Evolutionary conservation across 2,113 vertebrate species (phyloP), one percentile per base, ranked within the genome.

Genomic region (Ibidorhyncha struthersii): DNA sequence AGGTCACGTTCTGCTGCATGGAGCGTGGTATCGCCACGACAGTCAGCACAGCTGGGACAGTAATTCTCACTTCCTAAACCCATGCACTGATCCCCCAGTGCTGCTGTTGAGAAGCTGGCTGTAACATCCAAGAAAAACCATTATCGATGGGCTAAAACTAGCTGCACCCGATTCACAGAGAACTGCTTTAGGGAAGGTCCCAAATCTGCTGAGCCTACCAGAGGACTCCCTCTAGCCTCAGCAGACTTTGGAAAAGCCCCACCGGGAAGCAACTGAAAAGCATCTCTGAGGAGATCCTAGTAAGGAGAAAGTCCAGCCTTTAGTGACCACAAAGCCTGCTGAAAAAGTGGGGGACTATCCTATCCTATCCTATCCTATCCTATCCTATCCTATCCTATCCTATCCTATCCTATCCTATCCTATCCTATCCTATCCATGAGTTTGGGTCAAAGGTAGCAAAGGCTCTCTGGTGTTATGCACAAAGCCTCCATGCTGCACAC

Each of bases 51-150:
- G 77, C 58, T 40, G 34, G 20, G 32, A 53, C 2, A 1, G 32
- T 11, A 78, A 86, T 53, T 71, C 27, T 30, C 27, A 36, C 41
- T 69, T 76, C 19, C 55, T 43, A 78, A 92, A 78, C 12, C n/a
- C 80, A 72, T 1, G 3, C 0, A 1, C 41, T 66, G 41, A 87
- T 66, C 2, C 14, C 5, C 23, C 38, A 49, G 21, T 1, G 3
- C 38, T 4, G 2, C 50, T 40, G 25, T 4, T 10, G 1, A 95
- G 45, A 81, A 78, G n/a, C 20, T 69, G 86, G 41, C 29, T 74
- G 10, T 73, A 81, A 45, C 30, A 72, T 18, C 29, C 15, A 36
- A 59, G 52, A 17, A 77, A 87, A 94, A 61, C 1, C 22, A 38
- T 17, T 19, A 74, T 1, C 5, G 0, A 52, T 79, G 26, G 45